phyloP scores from a whole-genome alignment of 2,113 vertebrate genomes.

The Notothenia coriiceps region DNA sequence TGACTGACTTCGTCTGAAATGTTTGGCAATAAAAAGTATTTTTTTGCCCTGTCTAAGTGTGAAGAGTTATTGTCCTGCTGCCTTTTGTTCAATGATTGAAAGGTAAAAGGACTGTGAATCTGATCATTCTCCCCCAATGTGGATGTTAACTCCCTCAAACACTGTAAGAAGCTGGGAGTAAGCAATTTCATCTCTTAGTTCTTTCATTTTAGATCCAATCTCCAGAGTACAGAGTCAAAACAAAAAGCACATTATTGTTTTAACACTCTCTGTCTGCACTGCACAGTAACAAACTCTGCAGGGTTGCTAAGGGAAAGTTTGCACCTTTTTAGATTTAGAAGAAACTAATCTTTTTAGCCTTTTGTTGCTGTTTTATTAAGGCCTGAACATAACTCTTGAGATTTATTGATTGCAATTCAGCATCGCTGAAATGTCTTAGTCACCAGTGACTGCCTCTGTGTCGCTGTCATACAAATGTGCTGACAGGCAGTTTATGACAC shows the following conservation, averaged over 20 bases:
- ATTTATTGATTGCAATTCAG: conserved; percentile 12
- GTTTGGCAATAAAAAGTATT: background rate
- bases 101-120: background rate
- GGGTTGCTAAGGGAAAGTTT: background rate
- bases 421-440: background rate
- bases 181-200: conserved; percentile 11
- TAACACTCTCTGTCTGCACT: conserved; percentile 30
- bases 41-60: background rate
- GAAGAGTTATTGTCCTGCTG: background rate
- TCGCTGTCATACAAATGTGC: conserved; percentile 17
- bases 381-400: background rate
- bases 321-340: background rate
- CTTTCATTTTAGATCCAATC: conserved; percentile 21
- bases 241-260: background rate
- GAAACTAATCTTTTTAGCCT: background rate
- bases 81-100: background rate
- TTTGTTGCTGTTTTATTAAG: background rate
- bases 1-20: background rate
- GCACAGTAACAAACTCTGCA: conserved; percentile 1
- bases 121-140: background rate
- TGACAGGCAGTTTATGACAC: conserved; percentile 29
- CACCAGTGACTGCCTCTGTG: background rate
- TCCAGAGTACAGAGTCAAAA: conserved; percentile 9
- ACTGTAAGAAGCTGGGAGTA: conserved; percentile 3
- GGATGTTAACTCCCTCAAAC: conserved; percentile 6